Conservation (phyloP, 2,113 vertebrate genomes). For the Ranitomeya variabilis region DNA sequence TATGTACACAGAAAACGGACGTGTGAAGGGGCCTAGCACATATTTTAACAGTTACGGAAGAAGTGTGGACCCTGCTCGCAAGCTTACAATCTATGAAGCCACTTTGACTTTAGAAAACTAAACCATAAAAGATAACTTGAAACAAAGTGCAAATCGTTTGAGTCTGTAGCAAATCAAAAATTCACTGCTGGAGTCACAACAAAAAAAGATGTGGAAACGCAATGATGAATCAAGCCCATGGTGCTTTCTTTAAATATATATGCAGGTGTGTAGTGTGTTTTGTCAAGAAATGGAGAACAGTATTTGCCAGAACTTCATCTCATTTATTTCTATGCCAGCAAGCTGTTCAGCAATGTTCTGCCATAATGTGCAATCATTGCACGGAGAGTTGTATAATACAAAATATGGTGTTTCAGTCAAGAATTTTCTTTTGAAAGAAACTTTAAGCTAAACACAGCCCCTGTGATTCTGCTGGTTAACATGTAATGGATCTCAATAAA, state of each 20-base stretch:
- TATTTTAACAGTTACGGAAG: no score
- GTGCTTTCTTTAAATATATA: neutral
- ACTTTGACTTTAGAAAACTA: no score
- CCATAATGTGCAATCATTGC: neutral
- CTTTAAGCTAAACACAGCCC: neutral
- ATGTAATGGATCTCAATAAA: slow-evolving; percentile 8
- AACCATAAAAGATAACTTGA: no score
- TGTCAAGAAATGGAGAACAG: neutral
- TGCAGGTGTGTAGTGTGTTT: neutral
- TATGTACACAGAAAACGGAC: no score
- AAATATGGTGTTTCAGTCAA: neutral
- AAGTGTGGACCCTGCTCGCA: no score
- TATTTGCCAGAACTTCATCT: neutral
- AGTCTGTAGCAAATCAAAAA: no score
- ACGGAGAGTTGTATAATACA: neutral
- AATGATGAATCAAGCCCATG: no score
- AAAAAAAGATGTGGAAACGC: no score
- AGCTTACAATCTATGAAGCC: no score
- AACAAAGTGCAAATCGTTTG: no score
- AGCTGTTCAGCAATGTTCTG: neutral
- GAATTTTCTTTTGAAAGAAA: slow-evolving; percentile 7
- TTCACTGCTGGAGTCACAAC: no score
- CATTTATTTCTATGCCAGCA: neutral
- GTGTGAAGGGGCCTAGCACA: no score
- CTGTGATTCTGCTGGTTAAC: neutral